phyloP scores from a whole-genome alignment of 2,797 vertebrate genomes.

The Oreochromis mossambicus region DNA sequence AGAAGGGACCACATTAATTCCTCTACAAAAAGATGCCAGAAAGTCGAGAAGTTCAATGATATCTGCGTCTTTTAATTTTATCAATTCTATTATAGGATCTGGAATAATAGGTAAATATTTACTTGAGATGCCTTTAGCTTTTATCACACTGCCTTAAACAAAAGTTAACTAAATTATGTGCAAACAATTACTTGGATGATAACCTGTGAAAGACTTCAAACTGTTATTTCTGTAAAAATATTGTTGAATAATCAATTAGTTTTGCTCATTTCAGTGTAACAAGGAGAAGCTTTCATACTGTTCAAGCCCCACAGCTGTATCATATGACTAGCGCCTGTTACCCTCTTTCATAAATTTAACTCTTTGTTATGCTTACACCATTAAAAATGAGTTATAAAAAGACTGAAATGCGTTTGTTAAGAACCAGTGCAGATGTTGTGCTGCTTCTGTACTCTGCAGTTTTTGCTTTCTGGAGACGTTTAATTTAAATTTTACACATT shows the following conservation, averaged over 20 bases:
- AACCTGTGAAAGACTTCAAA: background rate
- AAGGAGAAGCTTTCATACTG: slow-evolving; percentile 15
- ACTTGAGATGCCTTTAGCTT: background rate
- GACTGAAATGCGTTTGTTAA: background rate
- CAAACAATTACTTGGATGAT: background rate
- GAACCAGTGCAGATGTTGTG: background rate
- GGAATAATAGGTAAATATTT: slow-evolving; percentile 84
- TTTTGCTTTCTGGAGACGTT: background rate
- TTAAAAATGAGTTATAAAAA: background rate
- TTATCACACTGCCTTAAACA: background rate
- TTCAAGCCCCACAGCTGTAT: slow-evolving; percentile 22
- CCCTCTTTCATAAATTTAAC: slow-evolving; percentile 16
- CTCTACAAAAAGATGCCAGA: slow-evolving; percentile 17
- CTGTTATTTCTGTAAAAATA: background rate
- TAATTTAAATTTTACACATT: background rate
- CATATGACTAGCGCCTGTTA: slow-evolving; percentile 68
- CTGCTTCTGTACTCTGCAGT: background rate
- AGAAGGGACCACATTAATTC: slow-evolving; percentile 76
- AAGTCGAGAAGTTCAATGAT: slow-evolving; percentile 65
- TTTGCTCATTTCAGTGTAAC: background rate
- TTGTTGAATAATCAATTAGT: background rate
- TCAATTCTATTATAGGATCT: slow-evolving; percentile 95
- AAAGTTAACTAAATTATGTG: background rate
- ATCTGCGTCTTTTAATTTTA: slow-evolving; percentile 89
- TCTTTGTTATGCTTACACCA: slow-evolving; percentile 3